These are phyloP conservation scores for Isoperla grammatica DNA, from an alignment of 2,888 invertebrate species.

Conservation along the genomic window DNA sequence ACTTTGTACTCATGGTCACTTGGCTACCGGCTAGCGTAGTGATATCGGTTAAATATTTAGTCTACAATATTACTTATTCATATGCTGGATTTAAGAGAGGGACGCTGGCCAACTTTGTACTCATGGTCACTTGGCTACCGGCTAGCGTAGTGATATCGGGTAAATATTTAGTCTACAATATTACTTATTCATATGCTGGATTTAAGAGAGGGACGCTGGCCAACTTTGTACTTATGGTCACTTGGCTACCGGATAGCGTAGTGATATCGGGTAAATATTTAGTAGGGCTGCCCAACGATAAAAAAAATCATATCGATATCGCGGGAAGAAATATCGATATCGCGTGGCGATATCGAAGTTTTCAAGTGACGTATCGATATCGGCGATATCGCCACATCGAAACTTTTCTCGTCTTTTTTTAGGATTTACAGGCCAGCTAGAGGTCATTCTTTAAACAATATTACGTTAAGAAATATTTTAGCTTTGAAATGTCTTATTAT, in stretches of 20 bases:
- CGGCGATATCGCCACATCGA: too few relatives aligned
- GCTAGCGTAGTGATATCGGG: constrained; percentile 71
- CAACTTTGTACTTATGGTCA: constrained; percentile 86
- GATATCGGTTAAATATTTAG: constrained; percentile 56
- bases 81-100: constrained; percentile 75
- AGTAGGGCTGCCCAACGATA: too few relatives aligned
- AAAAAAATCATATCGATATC: too few relatives aligned
- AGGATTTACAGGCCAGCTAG: too few relatives aligned
- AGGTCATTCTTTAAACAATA: too few relatives aligned
- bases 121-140: constrained; percentile 91
- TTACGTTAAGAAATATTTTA: too few relatives aligned
- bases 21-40: constrained; percentile 90
- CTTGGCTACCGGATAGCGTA: constrained; percentile 87
- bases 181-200: not conserved
- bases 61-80: not conserved
- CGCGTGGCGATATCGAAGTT: too few relatives aligned
- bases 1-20: constrained; percentile 85
- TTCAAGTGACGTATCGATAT: too few relatives aligned
- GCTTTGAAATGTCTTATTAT: too few relatives aligned
- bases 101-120: constrained; percentile 81
- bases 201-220: constrained; percentile 84
- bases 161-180: constrained; percentile 44
- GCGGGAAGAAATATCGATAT: too few relatives aligned
- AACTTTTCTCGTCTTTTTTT: too few relatives aligned
- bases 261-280: constrained; percentile 66